Percentiles rank a stretch among this genome's conserved stretches.
These are phyloP conservation scores for Ctenopoma multispine DNA, from an alignment of 2,797 vertebrate species.

Conservation along the genomic window DNA sequence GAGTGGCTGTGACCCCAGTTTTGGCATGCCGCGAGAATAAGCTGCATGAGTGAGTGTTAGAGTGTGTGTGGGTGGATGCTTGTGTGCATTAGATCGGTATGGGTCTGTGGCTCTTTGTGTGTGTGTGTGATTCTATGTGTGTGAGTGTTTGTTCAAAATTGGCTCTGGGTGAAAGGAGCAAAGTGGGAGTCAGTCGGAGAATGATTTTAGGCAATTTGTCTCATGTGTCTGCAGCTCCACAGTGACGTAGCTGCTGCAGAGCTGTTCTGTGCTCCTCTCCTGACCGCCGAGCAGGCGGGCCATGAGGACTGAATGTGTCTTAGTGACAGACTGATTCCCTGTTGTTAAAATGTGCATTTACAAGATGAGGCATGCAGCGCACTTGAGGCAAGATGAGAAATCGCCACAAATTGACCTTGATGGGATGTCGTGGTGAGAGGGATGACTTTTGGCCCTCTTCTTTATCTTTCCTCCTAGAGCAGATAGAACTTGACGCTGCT, in stretches of 20 bases:
- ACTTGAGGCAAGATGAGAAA: conserved; percentile 60
- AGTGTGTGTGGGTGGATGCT: conserved; percentile 22
- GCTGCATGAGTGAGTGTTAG: conserved; percentile 45
- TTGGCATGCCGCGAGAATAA: conserved; percentile 64
- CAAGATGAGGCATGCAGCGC: conserved; percentile 46
- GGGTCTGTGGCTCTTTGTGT: conserved; percentile 39
- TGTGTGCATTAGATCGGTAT: conserved; percentile 33
- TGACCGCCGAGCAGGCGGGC: conserved; percentile 14
- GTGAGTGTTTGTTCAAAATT: conserved; percentile 47
- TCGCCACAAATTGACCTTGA: conserved; percentile 69
- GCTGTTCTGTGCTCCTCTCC: conserved; percentile 35
- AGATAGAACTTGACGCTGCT: conserved; percentile 4
- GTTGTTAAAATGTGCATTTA: conserved; percentile 69
- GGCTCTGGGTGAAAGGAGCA: conserved; percentile 57
- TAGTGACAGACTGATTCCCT: conserved; percentile 45
- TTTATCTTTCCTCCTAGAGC: conserved; percentile 31
- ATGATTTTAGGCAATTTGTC: conserved; percentile 65
- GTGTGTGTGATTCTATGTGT: conserved; percentile 25
- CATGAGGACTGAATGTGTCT: conserved; percentile 43
- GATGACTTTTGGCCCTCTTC: conserved; percentile 48
- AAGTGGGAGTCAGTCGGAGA: conserved; percentile 65
- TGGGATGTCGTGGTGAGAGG: conserved; percentile 44
- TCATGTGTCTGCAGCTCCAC: conserved; percentile 47
- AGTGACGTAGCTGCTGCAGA: conserved; percentile 65
- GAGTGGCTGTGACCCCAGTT: conserved; percentile 72